Evolutionary conservation across 2,797 vertebrate genomes (phyloP).

Genomic region (Pantherophis alleghaniensis): DNA sequence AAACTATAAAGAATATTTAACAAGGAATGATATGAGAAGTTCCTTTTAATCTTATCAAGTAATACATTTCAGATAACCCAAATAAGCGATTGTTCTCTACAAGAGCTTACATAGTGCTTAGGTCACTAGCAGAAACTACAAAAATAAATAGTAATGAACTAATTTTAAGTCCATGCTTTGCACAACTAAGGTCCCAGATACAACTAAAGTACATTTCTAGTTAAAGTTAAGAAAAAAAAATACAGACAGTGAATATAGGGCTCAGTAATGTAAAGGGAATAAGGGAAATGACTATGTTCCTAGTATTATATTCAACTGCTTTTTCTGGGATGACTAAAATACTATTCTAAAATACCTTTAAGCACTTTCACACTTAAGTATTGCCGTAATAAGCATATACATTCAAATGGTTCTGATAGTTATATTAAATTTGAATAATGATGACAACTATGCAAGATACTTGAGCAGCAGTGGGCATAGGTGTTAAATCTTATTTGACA

Average conservation of each 20-base stretch:
- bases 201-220: not conserved
- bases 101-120: not conserved
- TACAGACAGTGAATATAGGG: not conserved
- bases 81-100: not conserved
- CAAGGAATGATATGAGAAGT: not conserved
- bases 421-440: constrained; percentile 8
- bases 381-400: not conserved
- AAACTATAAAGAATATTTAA: not conserved
- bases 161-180: not conserved
- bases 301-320: not conserved
- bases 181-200: not conserved
- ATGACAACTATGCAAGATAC: not conserved
- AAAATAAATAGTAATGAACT: not conserved
- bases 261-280: not conserved
- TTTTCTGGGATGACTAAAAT: not conserved
- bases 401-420: constrained; percentile 3
- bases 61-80: not conserved
- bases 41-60: not conserved
- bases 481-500: constrained; percentile 8
- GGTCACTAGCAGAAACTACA: not conserved
- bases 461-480: not conserved
- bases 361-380: not conserved
- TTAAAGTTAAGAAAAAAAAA: not conserved
- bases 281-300: not conserved
- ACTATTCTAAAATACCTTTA: not conserved